Percentiles rank a stretch among this genome's conserved stretches.
phyloP scores from a whole-genome alignment of 2,888 invertebrate genomes.

The Boloria euphrosyne region DNA sequence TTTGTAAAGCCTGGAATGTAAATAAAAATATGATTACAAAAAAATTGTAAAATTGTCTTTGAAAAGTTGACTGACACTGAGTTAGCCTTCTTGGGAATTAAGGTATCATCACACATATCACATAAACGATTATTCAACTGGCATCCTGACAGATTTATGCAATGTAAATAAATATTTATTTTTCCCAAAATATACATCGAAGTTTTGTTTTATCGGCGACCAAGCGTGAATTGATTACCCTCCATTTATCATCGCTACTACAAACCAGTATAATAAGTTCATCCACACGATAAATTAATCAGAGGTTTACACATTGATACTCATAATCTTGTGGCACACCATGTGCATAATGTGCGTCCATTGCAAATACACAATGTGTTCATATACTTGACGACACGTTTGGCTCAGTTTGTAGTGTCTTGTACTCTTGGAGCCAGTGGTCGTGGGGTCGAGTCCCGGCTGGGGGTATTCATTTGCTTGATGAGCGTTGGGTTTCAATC shows the following conservation, averaged over 20 bases:
- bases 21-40: no score
- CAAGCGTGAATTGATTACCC: slow-evolving; percentile 11
- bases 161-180: not conserved
- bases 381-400: no score
- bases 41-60: no score
- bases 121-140: not conserved
- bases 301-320: slow-evolving; percentile 25
- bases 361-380: not conserved
- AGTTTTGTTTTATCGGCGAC: not conserved
- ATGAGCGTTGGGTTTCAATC: no score
- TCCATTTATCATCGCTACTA: slow-evolving; percentile 25
- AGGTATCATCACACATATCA: no score
- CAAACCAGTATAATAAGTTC: slow-evolving; percentile 26
- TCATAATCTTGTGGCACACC: slow-evolving; percentile 24
- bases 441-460: no score
- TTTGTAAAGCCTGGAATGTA: no score
- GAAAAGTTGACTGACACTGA: no score
- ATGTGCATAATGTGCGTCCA: slow-evolving; percentile 10
- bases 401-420: no score
- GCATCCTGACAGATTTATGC: not conserved
- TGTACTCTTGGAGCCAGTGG: no score
- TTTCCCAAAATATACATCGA: not conserved
- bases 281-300: slow-evolving; percentile 30
- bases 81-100: no score
- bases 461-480: no score